Conservation (phyloP, 1,140 invertebrate species). For the Drosophila sp. region DNA sequence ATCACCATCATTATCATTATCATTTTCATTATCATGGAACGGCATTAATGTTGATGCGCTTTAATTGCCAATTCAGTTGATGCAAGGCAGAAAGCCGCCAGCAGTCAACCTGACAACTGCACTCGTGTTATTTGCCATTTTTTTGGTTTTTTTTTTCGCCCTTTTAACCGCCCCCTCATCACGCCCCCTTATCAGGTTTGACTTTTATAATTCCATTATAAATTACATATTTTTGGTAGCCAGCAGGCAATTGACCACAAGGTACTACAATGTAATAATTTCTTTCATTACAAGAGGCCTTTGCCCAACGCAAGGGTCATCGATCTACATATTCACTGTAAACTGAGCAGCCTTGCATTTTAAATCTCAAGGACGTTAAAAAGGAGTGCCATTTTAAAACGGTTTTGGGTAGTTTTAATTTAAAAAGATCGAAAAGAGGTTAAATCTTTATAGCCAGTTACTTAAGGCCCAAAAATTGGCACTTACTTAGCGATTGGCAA, state of each 20-base stretch:
- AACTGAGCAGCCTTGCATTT: too few species aligned
- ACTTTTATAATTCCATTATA: conserved; percentile 66
- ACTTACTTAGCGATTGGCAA: too few species aligned
- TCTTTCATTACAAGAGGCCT: not conserved
- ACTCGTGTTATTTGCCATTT: conserved; percentile 1
- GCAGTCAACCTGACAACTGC: conserved; percentile 39
- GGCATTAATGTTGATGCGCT: conserved; percentile 73
- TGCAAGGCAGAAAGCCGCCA: conserved; percentile 33
- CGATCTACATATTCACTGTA: too few species aligned
- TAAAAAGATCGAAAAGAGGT: too few species aligned
- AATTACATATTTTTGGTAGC: conserved; percentile 20
- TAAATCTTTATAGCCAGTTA: too few species aligned
- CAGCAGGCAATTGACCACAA: not conserved
- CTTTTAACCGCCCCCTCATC: not conserved
- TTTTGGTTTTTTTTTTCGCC: not conserved
- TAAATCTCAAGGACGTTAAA: too few species aligned
- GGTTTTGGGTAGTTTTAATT: too few species aligned
- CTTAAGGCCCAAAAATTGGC: too few species aligned
- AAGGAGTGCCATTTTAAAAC: too few species aligned
- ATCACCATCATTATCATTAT: conserved; percentile 64
- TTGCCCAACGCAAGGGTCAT: too few species aligned
- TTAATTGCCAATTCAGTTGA: conserved; percentile 75
- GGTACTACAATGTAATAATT: not conserved
- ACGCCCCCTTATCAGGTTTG: conserved; percentile 16
- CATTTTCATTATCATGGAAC: conserved; percentile 42